A percentile compares a stretch with the other conserved stretches of the same genome.
Conservation (phyloP, 2,888 invertebrate genomes). For the Zygaena filipendulae region DNA sequence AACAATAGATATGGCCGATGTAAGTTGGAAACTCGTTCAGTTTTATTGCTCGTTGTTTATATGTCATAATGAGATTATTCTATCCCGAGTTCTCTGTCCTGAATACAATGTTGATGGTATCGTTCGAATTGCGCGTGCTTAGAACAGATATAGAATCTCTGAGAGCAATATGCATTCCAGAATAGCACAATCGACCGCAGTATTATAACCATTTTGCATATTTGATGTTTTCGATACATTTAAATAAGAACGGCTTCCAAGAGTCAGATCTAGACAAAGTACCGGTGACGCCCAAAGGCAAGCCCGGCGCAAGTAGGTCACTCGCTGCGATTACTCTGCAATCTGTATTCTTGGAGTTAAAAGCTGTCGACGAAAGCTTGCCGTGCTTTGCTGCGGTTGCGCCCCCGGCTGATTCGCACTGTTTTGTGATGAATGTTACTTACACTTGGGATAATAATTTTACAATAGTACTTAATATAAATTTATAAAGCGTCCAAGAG, state of each 20-base stretch:
- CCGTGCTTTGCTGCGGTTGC: slow-evolving; percentile 36
- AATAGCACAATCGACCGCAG: slow-evolving; percentile 8
- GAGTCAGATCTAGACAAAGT: slow-evolving; percentile 30
- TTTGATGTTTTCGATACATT: slow-evolving; percentile 28
- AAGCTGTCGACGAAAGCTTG: slow-evolving; percentile 39
- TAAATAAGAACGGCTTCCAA: slow-evolving; percentile 34
- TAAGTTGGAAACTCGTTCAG: slow-evolving; percentile 22
- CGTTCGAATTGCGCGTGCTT: slow-evolving; percentile 22
- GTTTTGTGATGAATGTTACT: too few relatives aligned
- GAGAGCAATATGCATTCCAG: too few relatives aligned
- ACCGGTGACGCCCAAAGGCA: slow-evolving; percentile 43
- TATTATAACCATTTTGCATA: slow-evolving; percentile 26
- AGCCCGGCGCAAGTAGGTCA: slow-evolving; percentile 38
- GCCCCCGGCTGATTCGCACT: too few relatives aligned
- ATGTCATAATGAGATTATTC: slow-evolving; percentile 29
- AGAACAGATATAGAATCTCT: slow-evolving; percentile 5
- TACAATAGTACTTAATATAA: too few relatives aligned
- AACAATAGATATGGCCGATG: slow-evolving; percentile 34
- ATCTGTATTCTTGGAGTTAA: slow-evolving; percentile 46
- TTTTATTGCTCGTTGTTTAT: slow-evolving; percentile 26
- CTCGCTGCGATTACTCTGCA: slow-evolving; percentile 38
- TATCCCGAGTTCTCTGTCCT: slow-evolving; percentile 19
- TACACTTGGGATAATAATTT: too few relatives aligned
- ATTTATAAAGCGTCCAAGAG: too few relatives aligned
- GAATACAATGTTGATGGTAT: slow-evolving; percentile 34